Conservation (phyloP, 2,888 invertebrate species). For the Pristionchus maxplancki region DNA sequence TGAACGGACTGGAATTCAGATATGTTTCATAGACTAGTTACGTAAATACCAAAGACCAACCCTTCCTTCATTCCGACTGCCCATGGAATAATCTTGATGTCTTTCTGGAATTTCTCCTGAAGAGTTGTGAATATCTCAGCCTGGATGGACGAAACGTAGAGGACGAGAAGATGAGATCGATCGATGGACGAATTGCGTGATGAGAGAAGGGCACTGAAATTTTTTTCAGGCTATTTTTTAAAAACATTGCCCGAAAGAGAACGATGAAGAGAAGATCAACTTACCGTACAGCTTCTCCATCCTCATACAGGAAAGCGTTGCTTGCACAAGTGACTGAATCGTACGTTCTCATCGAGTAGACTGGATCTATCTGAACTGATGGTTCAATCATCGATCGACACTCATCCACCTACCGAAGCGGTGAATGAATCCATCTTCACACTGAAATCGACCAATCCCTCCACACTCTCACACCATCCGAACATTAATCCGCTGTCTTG, state of each 20-base stretch:
- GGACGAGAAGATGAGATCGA: neutral
- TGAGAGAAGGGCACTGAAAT: conserved; percentile 44
- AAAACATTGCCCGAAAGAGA: no score
- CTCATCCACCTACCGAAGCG: neutral
- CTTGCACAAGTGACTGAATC: conserved; percentile 18
- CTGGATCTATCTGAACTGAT: conserved; percentile 30
- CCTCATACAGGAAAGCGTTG: conserved; percentile 43
- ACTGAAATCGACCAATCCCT: conserved; percentile 48
- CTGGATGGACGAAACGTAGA: conserved; percentile 40
- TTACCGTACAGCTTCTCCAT: neutral
- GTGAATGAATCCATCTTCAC: conserved; percentile 31
- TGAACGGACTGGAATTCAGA: conserved; percentile 1
- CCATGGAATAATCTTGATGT: conserved; percentile 47
- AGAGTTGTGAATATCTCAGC: neutral
- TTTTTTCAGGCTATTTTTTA: neutral
- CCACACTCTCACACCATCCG: conserved; percentile 43
- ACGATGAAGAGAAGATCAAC: no score
- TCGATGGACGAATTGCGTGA: neutral
- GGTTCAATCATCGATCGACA: neutral
- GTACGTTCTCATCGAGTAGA: conserved; percentile 27
- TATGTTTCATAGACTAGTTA: neutral
- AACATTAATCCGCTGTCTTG: conserved; percentile 44
- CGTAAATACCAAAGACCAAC: neutral
- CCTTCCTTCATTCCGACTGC: conserved; percentile 4
- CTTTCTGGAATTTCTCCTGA: neutral